These are phyloP conservation scores for Phocides pigmalion DNA, from an alignment of 1,140 invertebrate species.

Conservation along the genomic window DNA sequence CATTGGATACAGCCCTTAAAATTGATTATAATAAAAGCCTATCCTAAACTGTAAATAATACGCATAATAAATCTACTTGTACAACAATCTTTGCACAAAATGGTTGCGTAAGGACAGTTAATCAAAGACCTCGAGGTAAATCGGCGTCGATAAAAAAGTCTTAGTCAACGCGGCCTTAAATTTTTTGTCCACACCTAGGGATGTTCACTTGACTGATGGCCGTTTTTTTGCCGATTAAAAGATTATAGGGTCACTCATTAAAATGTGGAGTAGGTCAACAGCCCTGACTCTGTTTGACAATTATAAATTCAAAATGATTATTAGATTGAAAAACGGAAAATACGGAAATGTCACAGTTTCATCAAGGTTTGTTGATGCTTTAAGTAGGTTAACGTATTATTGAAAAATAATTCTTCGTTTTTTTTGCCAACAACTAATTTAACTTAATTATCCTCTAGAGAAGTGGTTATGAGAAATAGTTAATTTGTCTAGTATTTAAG, in stretches of 20 bases:
- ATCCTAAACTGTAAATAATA: not conserved
- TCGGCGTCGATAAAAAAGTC: conserved; percentile 52
- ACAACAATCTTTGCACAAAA: not conserved
- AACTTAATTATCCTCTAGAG: too few species aligned
- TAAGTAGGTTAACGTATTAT: not conserved
- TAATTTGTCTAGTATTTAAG: too few species aligned
- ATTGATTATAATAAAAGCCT: too few species aligned
- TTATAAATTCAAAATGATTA: not conserved
- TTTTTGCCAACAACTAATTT: not conserved
- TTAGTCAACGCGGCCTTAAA: conserved; percentile 51
- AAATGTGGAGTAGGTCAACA: conserved; percentile 41
- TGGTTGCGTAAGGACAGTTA: conserved; percentile 27
- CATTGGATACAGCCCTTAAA: too few species aligned
- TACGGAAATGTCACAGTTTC: conserved; percentile 7
- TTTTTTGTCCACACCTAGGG: conserved; percentile 48
- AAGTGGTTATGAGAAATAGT: too few species aligned
- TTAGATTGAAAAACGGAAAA: conserved; percentile 8
- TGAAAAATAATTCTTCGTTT: too few species aligned
- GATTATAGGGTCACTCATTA: conserved; percentile 46
- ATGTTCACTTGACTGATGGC: conserved; percentile 47
- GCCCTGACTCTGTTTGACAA: conserved; percentile 34
- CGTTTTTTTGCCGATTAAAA: conserved; percentile 44
- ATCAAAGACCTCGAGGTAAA: conserved; percentile 41
- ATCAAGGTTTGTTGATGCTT: not conserved
- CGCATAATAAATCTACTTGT: conserved; percentile 8